Percentiles rank a stretch among this genome's conserved stretches.
Conservation (phyloP, 2,797 vertebrate genomes). For the Sitta carolinensis region DNA sequence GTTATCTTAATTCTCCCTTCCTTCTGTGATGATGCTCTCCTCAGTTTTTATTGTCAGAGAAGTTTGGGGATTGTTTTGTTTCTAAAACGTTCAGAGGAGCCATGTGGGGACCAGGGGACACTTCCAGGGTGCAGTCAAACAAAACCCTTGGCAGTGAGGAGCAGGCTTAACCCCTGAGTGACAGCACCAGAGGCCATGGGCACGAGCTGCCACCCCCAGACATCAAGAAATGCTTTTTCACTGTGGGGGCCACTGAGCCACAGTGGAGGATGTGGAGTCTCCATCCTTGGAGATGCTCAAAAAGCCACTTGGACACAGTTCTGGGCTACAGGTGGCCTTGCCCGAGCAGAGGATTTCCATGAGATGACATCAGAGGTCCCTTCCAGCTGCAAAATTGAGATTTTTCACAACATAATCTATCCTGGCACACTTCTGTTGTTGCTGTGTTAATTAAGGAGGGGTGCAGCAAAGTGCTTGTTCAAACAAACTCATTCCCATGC, state of each 20-base stretch:
- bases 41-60: background rate
- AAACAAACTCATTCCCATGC: background rate
- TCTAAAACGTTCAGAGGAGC: background rate
- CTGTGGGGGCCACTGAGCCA: background rate
- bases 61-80: background rate
- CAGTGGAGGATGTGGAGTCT: background rate
- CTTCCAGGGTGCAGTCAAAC: background rate
- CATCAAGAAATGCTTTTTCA: rapidly evolving
- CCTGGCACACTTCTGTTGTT: background rate
- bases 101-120: rapidly evolving
- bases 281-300: background rate
- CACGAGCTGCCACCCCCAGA: background rate
- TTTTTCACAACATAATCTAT: background rate
- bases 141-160: background rate
- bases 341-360: background rate
- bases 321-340: background rate
- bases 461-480: background rate
- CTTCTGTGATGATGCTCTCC: background rate
- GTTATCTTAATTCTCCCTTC: background rate
- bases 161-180: background rate
- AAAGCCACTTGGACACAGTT: rapidly evolving
- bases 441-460: background rate
- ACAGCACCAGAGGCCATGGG: background rate
- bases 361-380: background rate
- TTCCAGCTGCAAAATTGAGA: background rate